Conservation (phyloP, 1,140 invertebrate genomes). For the Pachyrhynchus sulphureomaculatus region DNA sequence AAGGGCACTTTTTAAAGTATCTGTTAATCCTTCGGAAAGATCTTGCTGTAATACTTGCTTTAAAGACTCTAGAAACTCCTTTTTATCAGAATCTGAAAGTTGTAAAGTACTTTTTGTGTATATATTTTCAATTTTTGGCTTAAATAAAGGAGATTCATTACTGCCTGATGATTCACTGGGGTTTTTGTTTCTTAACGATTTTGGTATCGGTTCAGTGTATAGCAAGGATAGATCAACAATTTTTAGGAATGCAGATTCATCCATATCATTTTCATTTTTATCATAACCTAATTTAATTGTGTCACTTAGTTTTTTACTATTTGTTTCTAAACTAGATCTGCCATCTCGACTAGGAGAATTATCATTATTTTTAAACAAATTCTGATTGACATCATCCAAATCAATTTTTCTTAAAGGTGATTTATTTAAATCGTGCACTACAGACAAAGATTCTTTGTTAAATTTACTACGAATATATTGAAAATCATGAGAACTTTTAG, state of each 20-base stretch:
- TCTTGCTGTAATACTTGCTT: slow-evolving; percentile 11
- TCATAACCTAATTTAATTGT: slow-evolving; percentile 1
- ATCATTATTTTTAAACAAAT: too few species aligned
- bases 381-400: too few species aligned
- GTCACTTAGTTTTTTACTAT: background rate
- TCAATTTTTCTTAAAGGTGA: background rate
- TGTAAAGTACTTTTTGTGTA: slow-evolving; percentile 42
- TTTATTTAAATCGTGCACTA: too few species aligned
- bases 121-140: slow-evolving; percentile 32
- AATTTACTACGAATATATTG: slow-evolving; percentile 37
- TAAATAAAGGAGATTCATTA: slow-evolving; percentile 10
- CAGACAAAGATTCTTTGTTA: background rate
- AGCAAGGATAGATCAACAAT: slow-evolving; percentile 37
- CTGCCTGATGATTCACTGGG: background rate
- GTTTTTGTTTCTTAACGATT: slow-evolving; percentile 44
- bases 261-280: slow-evolving; percentile 5
- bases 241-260: slow-evolving; percentile 4
- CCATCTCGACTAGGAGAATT: too few species aligned
- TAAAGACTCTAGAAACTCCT: slow-evolving; percentile 21
- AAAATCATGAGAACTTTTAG: slow-evolving; percentile 42
- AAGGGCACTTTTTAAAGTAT: slow-evolving; percentile 62
- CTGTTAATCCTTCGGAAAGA: slow-evolving; percentile 47
- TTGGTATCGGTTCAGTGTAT: slow-evolving; percentile 51
- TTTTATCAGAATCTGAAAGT: slow-evolving; percentile 35
- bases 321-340: too few species aligned